Evolutionary conservation across 2,797 vertebrate species (phyloP).

Genomic region (Tragelaphus oryx): DNA sequence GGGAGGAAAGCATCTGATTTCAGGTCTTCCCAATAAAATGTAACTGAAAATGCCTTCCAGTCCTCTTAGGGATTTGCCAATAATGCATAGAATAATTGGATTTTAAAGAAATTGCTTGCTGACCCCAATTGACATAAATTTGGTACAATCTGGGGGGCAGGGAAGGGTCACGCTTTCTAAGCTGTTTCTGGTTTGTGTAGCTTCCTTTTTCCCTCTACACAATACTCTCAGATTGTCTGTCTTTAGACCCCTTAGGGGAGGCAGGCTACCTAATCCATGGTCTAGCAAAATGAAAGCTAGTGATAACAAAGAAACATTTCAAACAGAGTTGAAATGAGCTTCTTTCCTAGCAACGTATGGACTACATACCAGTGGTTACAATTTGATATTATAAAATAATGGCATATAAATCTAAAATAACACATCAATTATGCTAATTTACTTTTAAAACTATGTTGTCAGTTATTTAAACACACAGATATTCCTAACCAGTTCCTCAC

Average conservation of each 20-base stretch:
- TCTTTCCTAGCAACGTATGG: neutral
- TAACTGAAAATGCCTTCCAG: neutral
- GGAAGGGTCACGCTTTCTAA: neutral
- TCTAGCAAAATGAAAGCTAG: neutral
- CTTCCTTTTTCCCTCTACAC: neutral
- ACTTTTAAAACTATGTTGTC: conserved; percentile 4
- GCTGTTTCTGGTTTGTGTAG: neutral
- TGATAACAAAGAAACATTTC: neutral
- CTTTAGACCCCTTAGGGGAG: neutral
- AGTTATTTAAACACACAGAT: conserved; percentile 8
- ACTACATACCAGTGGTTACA: neutral
- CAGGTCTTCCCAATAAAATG: neutral
- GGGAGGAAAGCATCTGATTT: neutral
- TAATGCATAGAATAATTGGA: neutral
- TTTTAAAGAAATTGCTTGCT: neutral
- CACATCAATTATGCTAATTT: neutral
- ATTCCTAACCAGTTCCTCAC: neutral
- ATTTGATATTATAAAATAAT: conserved; percentile 6
- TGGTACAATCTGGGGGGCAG: neutral
- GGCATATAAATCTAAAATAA: conserved; percentile 30
- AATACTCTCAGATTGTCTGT: neutral
- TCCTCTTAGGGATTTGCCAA: neutral
- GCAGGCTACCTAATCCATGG: neutral
- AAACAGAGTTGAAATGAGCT: neutral
- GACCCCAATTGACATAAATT: neutral